These are phyloP conservation scores for Philotrypesis tridentata DNA, from an alignment of 1,140 invertebrate genomes.

Conservation along the genomic window DNA sequence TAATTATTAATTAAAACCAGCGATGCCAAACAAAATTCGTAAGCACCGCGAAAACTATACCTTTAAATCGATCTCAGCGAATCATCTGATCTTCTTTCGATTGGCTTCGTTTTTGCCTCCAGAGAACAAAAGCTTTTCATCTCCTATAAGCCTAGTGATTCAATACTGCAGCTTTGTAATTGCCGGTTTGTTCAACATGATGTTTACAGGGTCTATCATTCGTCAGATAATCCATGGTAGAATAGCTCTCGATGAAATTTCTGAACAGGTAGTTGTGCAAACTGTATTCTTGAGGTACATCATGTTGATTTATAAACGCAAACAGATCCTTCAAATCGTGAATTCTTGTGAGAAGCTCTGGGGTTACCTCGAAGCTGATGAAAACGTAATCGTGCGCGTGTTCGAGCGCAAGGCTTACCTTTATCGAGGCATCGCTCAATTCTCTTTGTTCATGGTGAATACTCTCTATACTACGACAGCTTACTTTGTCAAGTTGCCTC, in stretches of 20 bases:
- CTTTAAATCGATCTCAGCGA: neutral
- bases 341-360: slow-evolving; percentile 12
- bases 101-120: neutral
- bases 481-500: neutral
- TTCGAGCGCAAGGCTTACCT: slow-evolving; percentile 8
- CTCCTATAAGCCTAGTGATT: neutral
- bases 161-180: neutral
- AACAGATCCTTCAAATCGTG: neutral
- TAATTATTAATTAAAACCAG: too few species aligned
- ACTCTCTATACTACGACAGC: neutral
- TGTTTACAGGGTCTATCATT: neutral
- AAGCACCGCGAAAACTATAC: neutral
- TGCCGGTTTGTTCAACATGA: neutral
- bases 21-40: too few species aligned
- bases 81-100: neutral
- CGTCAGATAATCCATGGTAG: neutral
- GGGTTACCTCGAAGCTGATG: neutral
- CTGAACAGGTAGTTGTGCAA: neutral
- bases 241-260: slow-evolving; percentile 11
- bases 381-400: neutral
- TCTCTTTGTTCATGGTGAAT: neutral
- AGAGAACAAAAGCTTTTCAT: neutral
- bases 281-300: neutral
- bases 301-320: neutral
- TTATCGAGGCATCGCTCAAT: neutral